Conservation (phyloP, 2,113 vertebrate species). For the Athene cunicularia region DNA sequence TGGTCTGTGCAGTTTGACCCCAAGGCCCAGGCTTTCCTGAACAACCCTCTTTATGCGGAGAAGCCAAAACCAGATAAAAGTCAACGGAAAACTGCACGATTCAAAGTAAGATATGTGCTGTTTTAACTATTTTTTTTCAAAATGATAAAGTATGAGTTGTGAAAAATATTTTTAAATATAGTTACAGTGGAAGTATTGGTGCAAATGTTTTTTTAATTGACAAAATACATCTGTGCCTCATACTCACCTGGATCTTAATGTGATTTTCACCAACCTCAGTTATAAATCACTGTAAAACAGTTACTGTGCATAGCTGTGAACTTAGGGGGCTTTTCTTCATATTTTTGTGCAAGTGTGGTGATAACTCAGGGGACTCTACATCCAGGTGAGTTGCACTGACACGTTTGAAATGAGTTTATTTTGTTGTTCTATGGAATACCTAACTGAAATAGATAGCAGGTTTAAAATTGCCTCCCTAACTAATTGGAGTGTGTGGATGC, state of each 20-base stretch:
- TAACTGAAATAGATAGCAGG: background rate
- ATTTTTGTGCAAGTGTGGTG: background rate
- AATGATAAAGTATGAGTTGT: too few relatives aligned
- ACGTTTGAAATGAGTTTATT: background rate
- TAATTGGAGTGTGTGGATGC: background rate
- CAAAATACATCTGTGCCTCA: background rate
- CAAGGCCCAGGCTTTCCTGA: slow-evolving; percentile 84
- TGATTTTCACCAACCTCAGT: background rate
- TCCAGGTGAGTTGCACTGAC: background rate
- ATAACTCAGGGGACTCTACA: background rate
- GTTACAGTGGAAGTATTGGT: background rate
- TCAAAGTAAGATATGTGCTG: slow-evolving; percentile 76
- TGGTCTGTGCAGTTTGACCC: slow-evolving; percentile 89
- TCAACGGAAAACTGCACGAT: slow-evolving; percentile 73
- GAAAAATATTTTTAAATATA: background rate
- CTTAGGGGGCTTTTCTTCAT: background rate
- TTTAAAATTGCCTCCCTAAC: background rate
- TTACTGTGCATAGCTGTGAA: background rate
- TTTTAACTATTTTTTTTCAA: background rate
- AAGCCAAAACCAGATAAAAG: slow-evolving; percentile 81
- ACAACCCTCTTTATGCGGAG: slow-evolving; percentile 85
- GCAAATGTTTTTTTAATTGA: background rate
- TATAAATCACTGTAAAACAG: background rate
- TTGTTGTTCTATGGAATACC: background rate
- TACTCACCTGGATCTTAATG: background rate